Evolutionary conservation across 2,888 invertebrate genomes (phyloP).

Genomic region (Homarus gammarus): DNA sequence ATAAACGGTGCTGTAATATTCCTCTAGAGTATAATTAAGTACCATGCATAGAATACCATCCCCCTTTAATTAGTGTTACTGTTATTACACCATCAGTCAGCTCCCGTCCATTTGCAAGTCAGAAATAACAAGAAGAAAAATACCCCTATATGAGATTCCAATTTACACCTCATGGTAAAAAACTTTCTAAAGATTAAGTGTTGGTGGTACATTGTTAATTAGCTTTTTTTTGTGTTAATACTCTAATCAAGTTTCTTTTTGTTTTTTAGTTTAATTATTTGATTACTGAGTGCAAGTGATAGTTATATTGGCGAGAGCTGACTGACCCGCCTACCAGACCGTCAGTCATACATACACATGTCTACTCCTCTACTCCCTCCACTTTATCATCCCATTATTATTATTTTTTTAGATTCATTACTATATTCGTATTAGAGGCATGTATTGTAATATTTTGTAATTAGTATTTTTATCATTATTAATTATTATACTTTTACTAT

Average conservation of each 20-base stretch:
- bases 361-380: neutral
- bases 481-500: no score
- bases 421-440: constrained; percentile 19
- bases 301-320: neutral
- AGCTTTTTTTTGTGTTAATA: neutral
- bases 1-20: constrained; percentile 13
- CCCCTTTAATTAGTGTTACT: neutral
- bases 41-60: constrained; percentile 1
- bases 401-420: constrained; percentile 1
- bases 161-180: neutral
- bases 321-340: neutral
- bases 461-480: no score
- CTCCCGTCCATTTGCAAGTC: neutral
- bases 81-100: neutral
- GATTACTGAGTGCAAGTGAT: neutral
- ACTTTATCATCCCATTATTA: neutral
- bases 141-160: neutral
- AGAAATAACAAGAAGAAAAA: no score
- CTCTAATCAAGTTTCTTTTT: neutral
- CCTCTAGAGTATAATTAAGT: neutral
- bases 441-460: no score
- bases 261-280: neutral
- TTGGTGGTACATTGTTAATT: constrained; percentile 1
- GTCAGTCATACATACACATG: no score
- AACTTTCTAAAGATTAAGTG: neutral